These are phyloP conservation scores for Colistium nudipinnis DNA, from an alignment of 2,113 vertebrate genomes.

Conservation along the genomic window DNA sequence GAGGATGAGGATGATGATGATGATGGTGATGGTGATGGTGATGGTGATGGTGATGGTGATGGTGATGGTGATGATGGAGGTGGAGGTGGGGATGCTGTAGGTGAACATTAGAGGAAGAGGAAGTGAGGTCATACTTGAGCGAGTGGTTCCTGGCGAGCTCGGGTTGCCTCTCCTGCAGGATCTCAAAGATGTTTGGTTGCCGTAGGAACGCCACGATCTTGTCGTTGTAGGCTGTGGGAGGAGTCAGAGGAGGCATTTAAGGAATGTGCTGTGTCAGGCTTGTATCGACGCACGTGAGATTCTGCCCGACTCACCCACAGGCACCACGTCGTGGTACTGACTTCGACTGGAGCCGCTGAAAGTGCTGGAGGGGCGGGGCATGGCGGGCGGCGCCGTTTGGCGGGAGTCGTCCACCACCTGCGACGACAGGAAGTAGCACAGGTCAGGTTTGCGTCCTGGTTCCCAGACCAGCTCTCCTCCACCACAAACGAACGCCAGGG, in stretches of 20 bases:
- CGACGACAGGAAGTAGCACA: conserved; percentile 51
- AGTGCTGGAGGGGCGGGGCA: conserved; percentile 92
- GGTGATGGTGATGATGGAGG: conserved; percentile 55
- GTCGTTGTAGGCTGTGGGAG: conserved; percentile 93
- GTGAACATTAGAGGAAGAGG: background rate
- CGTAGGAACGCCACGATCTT: conserved; percentile 98
- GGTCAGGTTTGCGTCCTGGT: conserved; percentile 66
- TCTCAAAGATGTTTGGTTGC: conserved; percentile 97
- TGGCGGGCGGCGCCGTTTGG: conserved; percentile 86
- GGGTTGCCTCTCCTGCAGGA: conserved; percentile 96
- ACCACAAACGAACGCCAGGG: too few relatives aligned
- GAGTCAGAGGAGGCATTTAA: conserved; percentile 3
- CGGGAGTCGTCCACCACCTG: conserved; percentile 96
- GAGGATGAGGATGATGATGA: conserved; percentile 54
- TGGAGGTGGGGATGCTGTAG: conserved; percentile 6
- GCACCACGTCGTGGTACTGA: conserved; percentile 95
- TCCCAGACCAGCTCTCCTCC: conserved; percentile 17
- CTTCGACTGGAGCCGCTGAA: conserved; percentile 92
- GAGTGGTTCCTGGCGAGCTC: conserved; percentile 95
- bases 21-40: conserved; percentile 50
- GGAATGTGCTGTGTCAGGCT: background rate
- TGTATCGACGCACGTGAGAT: background rate
- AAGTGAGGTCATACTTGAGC: conserved; percentile 85
- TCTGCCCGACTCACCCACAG: conserved; percentile 88
- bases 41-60: conserved; percentile 49